Evolutionary conservation across 2,888 invertebrate species (phyloP), one percentile per base, ranked within the genome.

Genomic region (Carterocephalus palaemon): DNA sequence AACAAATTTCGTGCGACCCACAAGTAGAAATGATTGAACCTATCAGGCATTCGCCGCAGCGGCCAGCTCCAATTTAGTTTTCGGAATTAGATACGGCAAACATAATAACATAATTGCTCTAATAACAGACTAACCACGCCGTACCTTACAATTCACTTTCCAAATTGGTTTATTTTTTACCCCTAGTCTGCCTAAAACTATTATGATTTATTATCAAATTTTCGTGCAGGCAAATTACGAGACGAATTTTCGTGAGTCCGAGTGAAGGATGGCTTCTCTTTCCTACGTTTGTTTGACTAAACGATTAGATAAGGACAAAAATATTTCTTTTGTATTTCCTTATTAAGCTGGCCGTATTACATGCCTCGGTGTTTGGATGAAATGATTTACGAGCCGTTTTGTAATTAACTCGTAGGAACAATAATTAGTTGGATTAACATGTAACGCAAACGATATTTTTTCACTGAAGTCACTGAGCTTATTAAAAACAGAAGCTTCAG

Each of bases 21-120:
- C 74, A 79, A 83, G 69, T 77, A 68, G 71, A 77, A 76, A 80
- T 82, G 81, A 83, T 84, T 79, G 83, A 76, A 83, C 79, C 80
- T 82, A 83, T 81, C 77, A 78, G 76, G 75, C 80, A 77, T 76
- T 77, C 68, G 84, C 83, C 84, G 82, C 85, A 84, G 86, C 83
- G 83, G 75, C 74, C 70, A 69, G 75, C 76, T 83, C 85, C 85
- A 86, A 85, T 85, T 86, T 86, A 79, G 79, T 85, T 85, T 85
- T 86, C 84, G 75, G 80, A 79, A 86, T 86, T 86, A 85, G 86
- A 85, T 82, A 85, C 85, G 82, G 83, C 83, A 71, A 80, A 83
- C 80, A 83, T 85, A 86, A 86, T 85, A 84, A 86, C 85, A 85
- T 85, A 86, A 86, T 86, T 86, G 86, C 66, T 82, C 81, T 85